Evolutionary conservation across 2,113 vertebrate genomes (phyloP).

Genomic region (Beaufortia kweichowensis): DNA sequence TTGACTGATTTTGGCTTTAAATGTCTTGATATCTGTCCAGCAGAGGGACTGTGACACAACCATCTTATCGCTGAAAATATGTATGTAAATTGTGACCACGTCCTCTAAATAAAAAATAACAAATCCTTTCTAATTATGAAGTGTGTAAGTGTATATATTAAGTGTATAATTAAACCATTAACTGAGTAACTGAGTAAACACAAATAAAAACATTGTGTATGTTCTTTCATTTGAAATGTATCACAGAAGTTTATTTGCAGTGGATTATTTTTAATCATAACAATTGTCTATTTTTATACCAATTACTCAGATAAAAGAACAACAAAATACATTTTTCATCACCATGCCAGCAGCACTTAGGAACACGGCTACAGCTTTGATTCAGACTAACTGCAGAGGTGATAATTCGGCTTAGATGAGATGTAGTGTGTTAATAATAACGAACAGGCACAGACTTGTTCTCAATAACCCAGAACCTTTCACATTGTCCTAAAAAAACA

Average conservation of each 20-base stretch:
- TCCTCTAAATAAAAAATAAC: too few species aligned
- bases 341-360: slow-evolving; percentile 4
- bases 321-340: neutral
- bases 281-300: neutral
- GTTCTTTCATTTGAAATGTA: slow-evolving; percentile 1
- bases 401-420: slow-evolving; percentile 47
- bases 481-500: slow-evolving; percentile 10
- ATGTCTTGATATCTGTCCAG: slow-evolving; percentile 61
- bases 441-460: slow-evolving; percentile 46
- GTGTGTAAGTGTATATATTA: neutral
- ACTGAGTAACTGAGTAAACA: neutral
- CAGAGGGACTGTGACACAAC: slow-evolving; percentile 72
- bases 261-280: neutral
- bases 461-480: slow-evolving; percentile 44
- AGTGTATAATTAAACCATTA: slow-evolving; percentile 12
- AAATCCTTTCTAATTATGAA: slow-evolving; percentile 9
- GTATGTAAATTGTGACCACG: slow-evolving; percentile 8
- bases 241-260: slow-evolving; percentile 1
- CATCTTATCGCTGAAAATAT: neutral
- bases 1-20: neutral
- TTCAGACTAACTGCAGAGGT: slow-evolving; percentile 20
- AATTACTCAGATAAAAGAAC: neutral
- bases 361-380: neutral
- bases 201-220: neutral
- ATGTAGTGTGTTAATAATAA: slow-evolving; percentile 44